Conservation (phyloP, 2,797 vertebrate species). For the Erithacus rubecula region DNA sequence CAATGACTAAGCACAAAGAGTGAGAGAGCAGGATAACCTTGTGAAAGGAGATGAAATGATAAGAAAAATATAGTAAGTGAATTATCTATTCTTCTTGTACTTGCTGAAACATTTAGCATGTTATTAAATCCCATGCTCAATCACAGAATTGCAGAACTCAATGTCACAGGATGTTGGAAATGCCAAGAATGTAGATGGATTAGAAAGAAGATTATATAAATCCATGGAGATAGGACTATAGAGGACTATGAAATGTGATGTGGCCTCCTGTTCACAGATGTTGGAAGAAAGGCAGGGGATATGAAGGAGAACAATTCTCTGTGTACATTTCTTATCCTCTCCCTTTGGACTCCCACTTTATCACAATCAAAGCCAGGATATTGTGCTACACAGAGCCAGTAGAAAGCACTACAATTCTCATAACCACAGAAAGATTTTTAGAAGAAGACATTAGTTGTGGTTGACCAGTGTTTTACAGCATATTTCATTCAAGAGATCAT, state of each 20-base stretch:
- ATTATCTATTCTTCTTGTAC: background rate
- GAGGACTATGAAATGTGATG: background rate
- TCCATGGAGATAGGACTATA: background rate
- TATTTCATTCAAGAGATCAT: background rate
- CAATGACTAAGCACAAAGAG: background rate
- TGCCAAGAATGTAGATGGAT: background rate
- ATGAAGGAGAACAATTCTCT: background rate
- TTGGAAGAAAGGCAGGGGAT: background rate
- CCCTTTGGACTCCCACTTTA: background rate
- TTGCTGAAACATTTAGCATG: background rate
- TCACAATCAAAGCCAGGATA: background rate
- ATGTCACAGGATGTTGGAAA: background rate
- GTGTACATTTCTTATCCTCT: background rate
- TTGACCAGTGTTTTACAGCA: background rate
- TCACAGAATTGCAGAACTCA: background rate
- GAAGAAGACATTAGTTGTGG: background rate
- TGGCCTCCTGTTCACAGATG: background rate
- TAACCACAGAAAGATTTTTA: background rate
- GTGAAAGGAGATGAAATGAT: background rate
- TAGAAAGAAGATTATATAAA: conserved; percentile 1
- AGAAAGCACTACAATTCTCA: background rate
- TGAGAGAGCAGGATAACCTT: background rate
- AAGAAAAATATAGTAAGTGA: background rate
- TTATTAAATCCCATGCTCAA: background rate
- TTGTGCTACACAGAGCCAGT: fast-evolving